Percentiles rank a stretch among this genome's conserved stretches.
phyloP scores from a whole-genome alignment of 2,113 vertebrate genomes.

The Hymenochirus boettgeri region DNA sequence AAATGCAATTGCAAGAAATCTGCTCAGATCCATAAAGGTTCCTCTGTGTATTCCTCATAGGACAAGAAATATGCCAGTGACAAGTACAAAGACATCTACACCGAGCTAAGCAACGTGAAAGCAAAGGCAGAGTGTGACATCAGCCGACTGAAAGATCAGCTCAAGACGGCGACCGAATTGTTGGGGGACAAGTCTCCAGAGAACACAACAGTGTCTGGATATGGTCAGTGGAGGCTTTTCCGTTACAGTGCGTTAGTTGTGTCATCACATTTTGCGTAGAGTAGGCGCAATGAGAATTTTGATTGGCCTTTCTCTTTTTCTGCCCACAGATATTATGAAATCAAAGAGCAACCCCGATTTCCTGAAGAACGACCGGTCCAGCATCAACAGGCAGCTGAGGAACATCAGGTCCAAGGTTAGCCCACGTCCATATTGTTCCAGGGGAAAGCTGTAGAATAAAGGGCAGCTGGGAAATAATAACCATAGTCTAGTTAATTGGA shows the following conservation, averaged over 20 bases:
- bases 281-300: no score
- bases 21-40: no score
- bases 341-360: constrained; percentile 98
- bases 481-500: no score
- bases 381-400: constrained; percentile 71
- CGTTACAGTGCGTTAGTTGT: no score
- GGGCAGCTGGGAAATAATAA: not conserved
- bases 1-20: no score
- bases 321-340: constrained; percentile 93
- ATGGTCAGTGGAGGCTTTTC: constrained; percentile 65
- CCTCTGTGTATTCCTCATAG: constrained; percentile 54
- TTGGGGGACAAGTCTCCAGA: constrained; percentile 83
- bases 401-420: constrained; percentile 93
- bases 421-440: not conserved
- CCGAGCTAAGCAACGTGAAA: constrained; percentile 93
- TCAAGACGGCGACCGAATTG: constrained; percentile 87
- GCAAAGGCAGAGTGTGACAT: constrained; percentile 97
- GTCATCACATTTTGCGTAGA: no score
- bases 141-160: constrained; percentile 90
- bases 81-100: constrained; percentile 97
- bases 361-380: constrained; percentile 85
- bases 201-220: constrained; percentile 73
- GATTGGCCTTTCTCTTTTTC: constrained; percentile 26
- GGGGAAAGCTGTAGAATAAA: not conserved
- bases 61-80: constrained; percentile 96